Conservation (phyloP, 2,797 vertebrate genomes). For the Ibycter americanus region DNA sequence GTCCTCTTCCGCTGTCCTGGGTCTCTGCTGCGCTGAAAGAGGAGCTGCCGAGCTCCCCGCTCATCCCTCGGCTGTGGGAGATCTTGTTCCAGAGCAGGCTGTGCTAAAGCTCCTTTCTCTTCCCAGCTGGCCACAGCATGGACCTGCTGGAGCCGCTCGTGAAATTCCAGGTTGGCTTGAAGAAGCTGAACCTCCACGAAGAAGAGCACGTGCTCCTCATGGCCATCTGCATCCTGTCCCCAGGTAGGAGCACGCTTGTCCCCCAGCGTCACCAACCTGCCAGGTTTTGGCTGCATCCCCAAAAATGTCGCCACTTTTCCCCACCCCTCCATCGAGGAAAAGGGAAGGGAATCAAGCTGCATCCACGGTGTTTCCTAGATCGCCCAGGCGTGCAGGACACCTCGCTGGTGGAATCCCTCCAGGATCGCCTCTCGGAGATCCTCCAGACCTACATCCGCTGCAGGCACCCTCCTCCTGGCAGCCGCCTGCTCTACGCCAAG, state of each 20-base stretch:
- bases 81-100: neutral
- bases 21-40: neutral
- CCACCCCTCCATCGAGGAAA: neutral
- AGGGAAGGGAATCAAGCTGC: neutral
- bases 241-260: slow-evolving; percentile 74
- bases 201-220: slow-evolving; percentile 94
- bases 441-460: slow-evolving; percentile 88
- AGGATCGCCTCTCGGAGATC: slow-evolving; percentile 88
- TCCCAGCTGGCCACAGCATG: slow-evolving; percentile 86
- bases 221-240: slow-evolving; percentile 97
- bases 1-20: neutral
- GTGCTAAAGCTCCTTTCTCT: neutral
- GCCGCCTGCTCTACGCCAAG: slow-evolving; percentile 91
- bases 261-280: neutral
- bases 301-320: neutral
- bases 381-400: slow-evolving; percentile 92
- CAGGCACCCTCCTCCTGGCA: slow-evolving; percentile 83
- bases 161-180: slow-evolving; percentile 96
- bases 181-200: slow-evolving; percentile 91
- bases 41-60: neutral
- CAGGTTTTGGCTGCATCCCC: neutral
- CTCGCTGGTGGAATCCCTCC: slow-evolving; percentile 86
- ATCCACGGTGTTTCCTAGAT: slow-evolving; percentile 69
- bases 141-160: slow-evolving; percentile 93
- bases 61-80: neutral